Evolutionary conservation across 2,113 vertebrate species (phyloP), one percentile per base, ranked within the genome.

Genomic region (Colistium nudipinnis): DNA sequence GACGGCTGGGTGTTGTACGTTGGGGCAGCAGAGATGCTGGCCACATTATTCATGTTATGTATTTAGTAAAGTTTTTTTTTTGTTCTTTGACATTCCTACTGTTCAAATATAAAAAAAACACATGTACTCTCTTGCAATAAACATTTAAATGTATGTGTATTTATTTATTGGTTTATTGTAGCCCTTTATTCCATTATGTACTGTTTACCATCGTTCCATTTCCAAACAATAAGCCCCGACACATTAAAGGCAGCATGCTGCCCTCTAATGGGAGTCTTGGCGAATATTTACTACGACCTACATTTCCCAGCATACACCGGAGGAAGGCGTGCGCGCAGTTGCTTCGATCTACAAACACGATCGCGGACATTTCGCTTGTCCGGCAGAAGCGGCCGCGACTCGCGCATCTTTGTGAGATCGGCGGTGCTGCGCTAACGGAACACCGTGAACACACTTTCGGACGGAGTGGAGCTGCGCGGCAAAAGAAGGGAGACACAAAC

Each of bases 401-500:
- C 0, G 0, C 6, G 0, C 1, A 1, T 16, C 2, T 27, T 33
- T 73, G 1, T 36, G 45, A 85, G 70, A 85, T 90, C 85, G 74
- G 31, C 49, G 6, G 0, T 14, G 12, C n/a, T 16, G 20, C 70
- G 80, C 54, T 33, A 35, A 72, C 49, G 47, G 54, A 25, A 43
- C 22, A 0, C 9, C 13, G n/a, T n/a, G 33, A 9, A 71, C 45
- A 35, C 44, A 44, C n/a, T 54, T 28, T 71, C 49, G 28, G 65
- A 71, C 66, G 77, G 72, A 80, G 56, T 44, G 78, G n/a, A 87
- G 86, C 70, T 92, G 92, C 92, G 93, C 93, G 93, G 92, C 90
- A 94, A 93, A 93, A 92, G 88, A 87, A 88, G 80, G 81, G 76
- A 72, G 81, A 91, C 87, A 87, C 89, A 92, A 93, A 93, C 91